Evolutionary conservation across 2,888 invertebrate species (phyloP), one percentile per base, ranked within the genome.

Genomic region (Drosophila buzzatii): DNA sequence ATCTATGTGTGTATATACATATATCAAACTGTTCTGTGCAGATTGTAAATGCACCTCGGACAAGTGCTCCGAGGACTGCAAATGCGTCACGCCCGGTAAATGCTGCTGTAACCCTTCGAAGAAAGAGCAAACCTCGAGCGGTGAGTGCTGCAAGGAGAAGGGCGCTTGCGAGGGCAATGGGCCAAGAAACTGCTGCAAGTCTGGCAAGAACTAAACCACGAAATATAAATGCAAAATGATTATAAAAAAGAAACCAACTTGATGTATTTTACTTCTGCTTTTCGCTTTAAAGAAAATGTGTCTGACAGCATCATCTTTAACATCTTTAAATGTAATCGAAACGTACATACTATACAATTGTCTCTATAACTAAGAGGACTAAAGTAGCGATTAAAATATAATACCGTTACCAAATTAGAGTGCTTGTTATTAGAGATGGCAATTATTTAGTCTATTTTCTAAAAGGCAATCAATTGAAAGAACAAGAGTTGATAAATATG

Each of bases 11-110:
- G 23, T 20, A 18, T 35, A 2, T 35, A 10, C 12, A 10, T 35
- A 41, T 0, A 51, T n/a, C 1, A 41, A 12, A 45, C 14, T 42
- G 35, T 10, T 8, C 4, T n/a, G 3, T 44, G 23, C 61, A 92
- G 92, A 88, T 51, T 92, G 92, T 77, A 92, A 91, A 70, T 92
- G 92, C 82, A 91, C 91, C 10, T 55, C 81, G 9, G 84, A 90
- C 23, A 92, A 91, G 55, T 92, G 92, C 51, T 83, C 82, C 47
- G 90, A 90, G 14, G 70, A 71, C 39, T 92, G 92, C 79, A 92
- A 92, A 67, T 92, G 92, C 76, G 85, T 76, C 14, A 58, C 63
- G 4, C 81, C 78, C 16, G 85, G 64, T 2, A 79, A 86, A 47
- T 89, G 85, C 33, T 66, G 70, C 6, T 86, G 85, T 39, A 76